A percentile compares a stretch with the other conserved stretches of the same genome.
These are phyloP conservation scores for Catamblyrhynchus diadema DNA, from an alignment of 2,797 vertebrate genomes.

Conservation along the genomic window DNA sequence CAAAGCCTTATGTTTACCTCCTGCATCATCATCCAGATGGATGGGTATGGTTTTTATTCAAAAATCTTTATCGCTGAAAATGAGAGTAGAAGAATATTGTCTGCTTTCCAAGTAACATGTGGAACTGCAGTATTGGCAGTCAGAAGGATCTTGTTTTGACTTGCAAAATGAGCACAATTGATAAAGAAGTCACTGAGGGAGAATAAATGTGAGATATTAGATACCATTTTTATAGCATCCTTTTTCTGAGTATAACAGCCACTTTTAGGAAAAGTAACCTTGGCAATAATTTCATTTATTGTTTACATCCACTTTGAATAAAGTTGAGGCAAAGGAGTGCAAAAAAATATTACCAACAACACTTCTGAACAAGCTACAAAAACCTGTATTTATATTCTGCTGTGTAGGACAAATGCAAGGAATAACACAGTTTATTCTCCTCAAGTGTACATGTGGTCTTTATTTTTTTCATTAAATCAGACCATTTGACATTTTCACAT, in stretches of 20 bases:
- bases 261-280: not conserved
- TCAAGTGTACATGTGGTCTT: not conserved
- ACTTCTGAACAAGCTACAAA: not conserved
- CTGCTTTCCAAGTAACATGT: conserved; percentile 9
- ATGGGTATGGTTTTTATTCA: not conserved
- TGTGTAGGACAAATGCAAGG: not conserved
- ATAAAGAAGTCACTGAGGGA: conserved; percentile 36
- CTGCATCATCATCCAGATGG: not conserved
- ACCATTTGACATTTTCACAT: not conserved
- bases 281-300: conserved; percentile 36
- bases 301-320: not conserved
- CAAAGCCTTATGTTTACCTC: not conserved
- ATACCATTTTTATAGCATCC: conserved; percentile 15
- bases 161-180: conserved; percentile 38
- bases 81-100: not conserved
- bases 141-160: conserved; percentile 40
- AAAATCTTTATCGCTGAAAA: not conserved
- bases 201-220: conserved; percentile 36
- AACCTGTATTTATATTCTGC: not conserved
- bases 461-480: not conserved
- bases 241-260: conserved; percentile 24
- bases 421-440: not conserved
- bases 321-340: not conserved
- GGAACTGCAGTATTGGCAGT: not conserved
- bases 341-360: not conserved